These are phyloP conservation scores for Rynchops niger DNA, from an alignment of 2,113 vertebrate genomes.

Conservation along the genomic window DNA sequence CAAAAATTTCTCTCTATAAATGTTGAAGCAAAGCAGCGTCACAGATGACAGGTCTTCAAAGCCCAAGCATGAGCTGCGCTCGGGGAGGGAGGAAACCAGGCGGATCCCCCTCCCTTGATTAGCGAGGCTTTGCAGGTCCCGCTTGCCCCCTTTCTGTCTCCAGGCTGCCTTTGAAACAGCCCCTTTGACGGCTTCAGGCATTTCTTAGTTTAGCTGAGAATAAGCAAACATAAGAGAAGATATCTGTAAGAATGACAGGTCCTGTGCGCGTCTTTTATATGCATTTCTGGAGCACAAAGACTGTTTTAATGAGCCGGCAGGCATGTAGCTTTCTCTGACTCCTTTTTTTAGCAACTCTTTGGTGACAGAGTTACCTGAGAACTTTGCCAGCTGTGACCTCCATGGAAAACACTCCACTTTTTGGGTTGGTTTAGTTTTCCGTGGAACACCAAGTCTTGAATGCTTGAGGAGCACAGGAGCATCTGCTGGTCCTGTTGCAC, in stretches of 20 bases:
- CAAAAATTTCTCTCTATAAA: neutral
- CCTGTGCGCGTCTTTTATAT: neutral
- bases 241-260: neutral
- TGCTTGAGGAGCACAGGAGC: neutral
- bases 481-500: rapidly evolving
- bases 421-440: neutral
- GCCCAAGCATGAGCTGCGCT: neutral
- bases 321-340: neutral
- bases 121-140: neutral
- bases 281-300: neutral
- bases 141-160: conserved; percentile 49
- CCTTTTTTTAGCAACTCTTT: neutral
- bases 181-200: conserved; percentile 33
- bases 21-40: neutral
- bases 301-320: neutral
- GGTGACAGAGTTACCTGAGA: neutral
- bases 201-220: neutral
- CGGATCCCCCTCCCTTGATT: neutral
- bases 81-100: neutral
- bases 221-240: neutral
- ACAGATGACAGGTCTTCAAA: conserved; percentile 39
- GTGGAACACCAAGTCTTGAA: rapidly evolving
- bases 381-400: neutral
- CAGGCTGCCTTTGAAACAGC: conserved; percentile 31
- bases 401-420: rapidly evolving